Evolutionary conservation across 2,797 vertebrate genomes (phyloP).

Genomic region (Manis pentadactyla): DNA sequence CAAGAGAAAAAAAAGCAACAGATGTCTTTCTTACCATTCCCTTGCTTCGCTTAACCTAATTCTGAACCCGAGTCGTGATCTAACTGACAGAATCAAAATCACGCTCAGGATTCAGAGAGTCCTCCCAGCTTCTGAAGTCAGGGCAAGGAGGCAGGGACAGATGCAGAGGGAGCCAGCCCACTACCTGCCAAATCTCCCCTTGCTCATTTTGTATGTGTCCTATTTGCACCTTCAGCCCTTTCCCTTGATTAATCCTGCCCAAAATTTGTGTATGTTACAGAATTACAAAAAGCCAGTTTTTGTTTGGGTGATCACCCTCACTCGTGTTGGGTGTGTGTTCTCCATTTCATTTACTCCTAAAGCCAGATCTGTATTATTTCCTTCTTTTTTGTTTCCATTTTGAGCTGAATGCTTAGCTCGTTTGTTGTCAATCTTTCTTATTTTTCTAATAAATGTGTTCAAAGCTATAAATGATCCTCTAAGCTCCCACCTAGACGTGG

Average conservation of each 20-base stretch:
- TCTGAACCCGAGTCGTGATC: background rate
- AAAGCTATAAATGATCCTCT: background rate
- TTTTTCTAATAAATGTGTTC: background rate
- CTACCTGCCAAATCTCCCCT: background rate
- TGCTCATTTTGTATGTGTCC: background rate
- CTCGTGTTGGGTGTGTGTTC: background rate
- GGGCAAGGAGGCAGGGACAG: background rate
- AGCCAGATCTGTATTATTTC: background rate
- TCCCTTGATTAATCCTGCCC: background rate
- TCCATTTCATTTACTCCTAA: background rate
- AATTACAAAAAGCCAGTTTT: background rate
- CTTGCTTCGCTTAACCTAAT: background rate
- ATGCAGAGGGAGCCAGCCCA: background rate
- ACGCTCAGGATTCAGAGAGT: background rate
- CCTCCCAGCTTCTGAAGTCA: fast-evolving
- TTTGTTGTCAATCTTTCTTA: background rate
- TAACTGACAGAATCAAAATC: background rate
- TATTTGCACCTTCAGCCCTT: background rate
- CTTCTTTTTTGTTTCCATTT: background rate
- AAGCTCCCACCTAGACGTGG: background rate
- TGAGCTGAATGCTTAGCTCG: background rate
- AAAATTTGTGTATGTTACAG: background rate
- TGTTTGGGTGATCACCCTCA: background rate
- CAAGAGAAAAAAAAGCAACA: background rate
- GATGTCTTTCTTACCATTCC: background rate